Conservation (phyloP, 2,888 invertebrate genomes). For the Thera britannica region DNA sequence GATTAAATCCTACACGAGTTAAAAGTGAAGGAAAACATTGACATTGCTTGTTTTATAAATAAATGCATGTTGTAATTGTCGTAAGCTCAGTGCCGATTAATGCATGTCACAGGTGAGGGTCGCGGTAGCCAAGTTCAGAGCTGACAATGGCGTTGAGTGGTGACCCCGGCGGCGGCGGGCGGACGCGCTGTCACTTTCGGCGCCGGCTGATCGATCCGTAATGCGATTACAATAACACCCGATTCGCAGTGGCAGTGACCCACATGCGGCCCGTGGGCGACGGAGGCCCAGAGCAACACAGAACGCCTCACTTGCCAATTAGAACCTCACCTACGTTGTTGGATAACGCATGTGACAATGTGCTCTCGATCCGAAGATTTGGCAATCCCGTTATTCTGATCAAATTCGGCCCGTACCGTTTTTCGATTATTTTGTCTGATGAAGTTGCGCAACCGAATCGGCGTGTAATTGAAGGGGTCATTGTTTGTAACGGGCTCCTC, state of each 20-base stretch:
- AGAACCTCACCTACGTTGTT: slow-evolving; percentile 51
- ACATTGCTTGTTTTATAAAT: slow-evolving; percentile 27
- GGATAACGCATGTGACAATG: slow-evolving; percentile 51
- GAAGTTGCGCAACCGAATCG: slow-evolving; percentile 64
- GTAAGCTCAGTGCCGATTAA: slow-evolving; percentile 37
- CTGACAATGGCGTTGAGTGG: slow-evolving; percentile 58
- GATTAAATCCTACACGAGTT: slow-evolving; percentile 31
- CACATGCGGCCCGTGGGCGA: slow-evolving; percentile 58
- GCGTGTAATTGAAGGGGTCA: slow-evolving; percentile 70
- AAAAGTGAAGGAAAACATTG: slow-evolving; percentile 34
- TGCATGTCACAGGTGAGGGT: slow-evolving; percentile 58
- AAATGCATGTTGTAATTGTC: slow-evolving; percentile 31
- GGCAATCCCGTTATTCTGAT: slow-evolving; percentile 53
- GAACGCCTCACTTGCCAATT: slow-evolving; percentile 54
- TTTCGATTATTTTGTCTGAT: slow-evolving; percentile 59
- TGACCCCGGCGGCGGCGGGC: slow-evolving; percentile 49
- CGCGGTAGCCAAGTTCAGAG: slow-evolving; percentile 59
- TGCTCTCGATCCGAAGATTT: slow-evolving; percentile 51
- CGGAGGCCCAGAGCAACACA: slow-evolving; percentile 45
- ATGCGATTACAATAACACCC: slow-evolving; percentile 66
- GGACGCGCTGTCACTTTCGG: slow-evolving; percentile 39
- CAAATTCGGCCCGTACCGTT: slow-evolving; percentile 48
- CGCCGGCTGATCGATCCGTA: slow-evolving; percentile 52
- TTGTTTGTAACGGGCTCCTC: slow-evolving; percentile 72
- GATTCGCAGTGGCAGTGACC: slow-evolving; percentile 72